phyloP scores from a whole-genome alignment of 1,140 invertebrate species.

The Phocides pigmalion region DNA sequence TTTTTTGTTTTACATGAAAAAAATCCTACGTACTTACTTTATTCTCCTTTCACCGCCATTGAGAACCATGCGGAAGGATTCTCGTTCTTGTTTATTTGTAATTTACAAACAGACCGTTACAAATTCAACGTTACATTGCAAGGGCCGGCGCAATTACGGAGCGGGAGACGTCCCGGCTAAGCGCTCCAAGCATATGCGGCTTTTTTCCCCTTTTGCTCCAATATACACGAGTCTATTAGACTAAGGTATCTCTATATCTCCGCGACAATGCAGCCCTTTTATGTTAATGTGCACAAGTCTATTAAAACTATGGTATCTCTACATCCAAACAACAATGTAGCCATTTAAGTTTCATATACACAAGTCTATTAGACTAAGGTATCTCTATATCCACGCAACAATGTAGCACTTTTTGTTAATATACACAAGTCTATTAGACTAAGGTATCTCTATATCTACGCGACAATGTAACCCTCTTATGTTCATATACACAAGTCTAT shows the following conservation, averaged over 20 bases:
- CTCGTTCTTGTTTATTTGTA: too few relatives aligned
- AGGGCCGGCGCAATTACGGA: neutral
- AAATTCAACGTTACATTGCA: neutral
- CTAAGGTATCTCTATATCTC: neutral
- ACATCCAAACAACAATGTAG: too few relatives aligned
- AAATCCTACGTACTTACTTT: too few relatives aligned
- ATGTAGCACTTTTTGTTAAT: neutral
- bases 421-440: conserved; percentile 1
- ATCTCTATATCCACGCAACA: neutral
- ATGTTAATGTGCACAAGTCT: too few relatives aligned
- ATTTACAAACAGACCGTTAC: neutral
- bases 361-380: neutral
- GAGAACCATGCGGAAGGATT: too few relatives aligned
- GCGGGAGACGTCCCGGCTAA: neutral
- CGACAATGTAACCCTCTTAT: too few relatives aligned
- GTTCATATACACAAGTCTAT: too few relatives aligned
- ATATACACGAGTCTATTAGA: conserved; percentile 2
- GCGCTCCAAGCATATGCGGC: neutral
- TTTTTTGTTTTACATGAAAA: too few relatives aligned
- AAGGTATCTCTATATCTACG: neutral
- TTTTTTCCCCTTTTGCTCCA: neutral
- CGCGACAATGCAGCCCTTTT: too few relatives aligned
- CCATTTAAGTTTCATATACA: too few relatives aligned
- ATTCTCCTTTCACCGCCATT: too few relatives aligned
- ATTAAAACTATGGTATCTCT: too few relatives aligned